Conservation (phyloP, 2,797 vertebrate species). For the Ammospiza maritima region DNA sequence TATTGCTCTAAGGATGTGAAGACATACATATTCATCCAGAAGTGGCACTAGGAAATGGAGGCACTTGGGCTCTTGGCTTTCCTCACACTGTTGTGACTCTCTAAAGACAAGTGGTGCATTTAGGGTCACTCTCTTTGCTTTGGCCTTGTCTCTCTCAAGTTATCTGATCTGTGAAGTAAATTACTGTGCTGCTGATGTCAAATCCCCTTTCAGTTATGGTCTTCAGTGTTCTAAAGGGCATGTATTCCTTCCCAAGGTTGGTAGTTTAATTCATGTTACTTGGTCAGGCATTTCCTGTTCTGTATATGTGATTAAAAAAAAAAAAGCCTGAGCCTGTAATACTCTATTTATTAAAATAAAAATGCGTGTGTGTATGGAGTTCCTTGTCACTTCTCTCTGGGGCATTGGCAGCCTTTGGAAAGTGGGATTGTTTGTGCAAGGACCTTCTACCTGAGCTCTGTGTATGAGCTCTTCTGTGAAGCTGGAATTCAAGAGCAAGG, state of each 20-base stretch:
- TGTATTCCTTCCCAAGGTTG: conserved; percentile 9
- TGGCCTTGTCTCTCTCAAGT: conserved; percentile 12
- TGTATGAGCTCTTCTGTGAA: not conserved
- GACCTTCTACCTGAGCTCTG: not conserved
- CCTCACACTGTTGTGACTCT: not conserved
- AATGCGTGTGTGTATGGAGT: conserved; percentile 5
- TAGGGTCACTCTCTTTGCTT: not conserved
- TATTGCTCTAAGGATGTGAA: conserved; percentile 21
- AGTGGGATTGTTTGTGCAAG: not conserved
- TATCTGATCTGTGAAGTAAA: conserved; percentile 38
- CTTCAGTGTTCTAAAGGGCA: conserved; percentile 21
- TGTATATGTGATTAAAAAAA: conserved; percentile 73
- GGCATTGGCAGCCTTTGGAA: not conserved
- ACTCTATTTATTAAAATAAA: conserved; percentile 79
- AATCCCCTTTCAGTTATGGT: not conserved
- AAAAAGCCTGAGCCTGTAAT: conserved; percentile 56
- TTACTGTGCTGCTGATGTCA: not conserved
- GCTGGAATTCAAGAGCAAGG: not conserved
- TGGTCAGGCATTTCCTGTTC: conserved; percentile 51
- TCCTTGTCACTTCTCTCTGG: not conserved
- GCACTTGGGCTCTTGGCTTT: conserved; percentile 1
- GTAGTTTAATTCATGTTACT: conserved; percentile 9
- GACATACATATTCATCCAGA: conserved; percentile 9
- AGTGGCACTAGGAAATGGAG: not conserved
- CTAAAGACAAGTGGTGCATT: not conserved